phyloP scores from a whole-genome alignment of 2,113 vertebrate genomes.

The Pelmatolapia mariae region DNA sequence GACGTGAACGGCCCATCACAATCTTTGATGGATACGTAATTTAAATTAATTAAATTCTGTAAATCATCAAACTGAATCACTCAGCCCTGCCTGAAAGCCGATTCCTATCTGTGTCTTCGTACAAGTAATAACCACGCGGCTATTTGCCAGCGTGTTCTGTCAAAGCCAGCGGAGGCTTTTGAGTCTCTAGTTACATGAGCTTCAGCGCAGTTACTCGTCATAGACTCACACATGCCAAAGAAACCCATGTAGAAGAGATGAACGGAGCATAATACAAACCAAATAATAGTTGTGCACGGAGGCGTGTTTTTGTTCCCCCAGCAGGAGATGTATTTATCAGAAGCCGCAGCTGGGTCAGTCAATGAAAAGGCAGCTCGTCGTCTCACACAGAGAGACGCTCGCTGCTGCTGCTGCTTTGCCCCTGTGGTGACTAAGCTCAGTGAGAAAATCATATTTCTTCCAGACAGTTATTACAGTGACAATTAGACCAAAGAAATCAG shows the following conservation, averaged over 20 bases:
- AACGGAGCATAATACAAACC: not conserved
- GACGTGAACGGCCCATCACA: rapidly evolving
- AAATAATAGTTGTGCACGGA: not conserved
- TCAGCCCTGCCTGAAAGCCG: not conserved
- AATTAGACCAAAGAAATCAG: not conserved
- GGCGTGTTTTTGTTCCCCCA: not conserved
- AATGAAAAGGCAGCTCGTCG: not conserved
- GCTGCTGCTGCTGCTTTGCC: not conserved
- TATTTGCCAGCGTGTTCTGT: not conserved
- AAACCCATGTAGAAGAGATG: not conserved
- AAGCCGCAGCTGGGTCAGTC: not conserved
- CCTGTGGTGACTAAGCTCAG: not conserved
- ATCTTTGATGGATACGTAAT: not conserved
- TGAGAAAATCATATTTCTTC: not conserved
- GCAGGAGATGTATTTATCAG: not conserved
- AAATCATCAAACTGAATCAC: not conserved
- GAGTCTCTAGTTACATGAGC: not conserved
- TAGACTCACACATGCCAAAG: not conserved
- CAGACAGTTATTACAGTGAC: not conserved
- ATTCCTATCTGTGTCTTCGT: not conserved
- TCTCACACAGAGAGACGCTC: not conserved
- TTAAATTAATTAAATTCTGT: not conserved
- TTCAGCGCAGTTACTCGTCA: not conserved
- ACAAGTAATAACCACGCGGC: not conserved
- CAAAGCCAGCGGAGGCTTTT: not conserved